Conservation (phyloP, 1,140 invertebrate genomes). For the Lepidotrigona ventralis region DNA sequence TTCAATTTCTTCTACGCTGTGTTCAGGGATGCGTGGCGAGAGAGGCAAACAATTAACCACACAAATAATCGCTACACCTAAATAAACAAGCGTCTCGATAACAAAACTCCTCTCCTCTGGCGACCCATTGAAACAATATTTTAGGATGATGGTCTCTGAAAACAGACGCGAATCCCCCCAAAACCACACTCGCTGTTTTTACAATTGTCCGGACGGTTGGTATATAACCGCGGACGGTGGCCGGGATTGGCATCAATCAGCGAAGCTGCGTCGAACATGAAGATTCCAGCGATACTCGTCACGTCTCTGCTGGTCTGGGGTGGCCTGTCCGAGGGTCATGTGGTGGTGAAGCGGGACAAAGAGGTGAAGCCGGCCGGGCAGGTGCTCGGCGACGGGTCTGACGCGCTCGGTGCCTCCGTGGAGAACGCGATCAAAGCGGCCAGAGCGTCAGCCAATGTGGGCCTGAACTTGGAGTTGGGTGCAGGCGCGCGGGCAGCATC, state of each 20-base stretch:
- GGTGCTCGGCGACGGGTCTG: background rate
- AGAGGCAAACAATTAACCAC: background rate
- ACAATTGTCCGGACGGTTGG: slow-evolving; percentile 15
- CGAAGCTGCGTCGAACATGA: slow-evolving; percentile 51
- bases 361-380: background rate
- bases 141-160: background rate
- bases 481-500: background rate
- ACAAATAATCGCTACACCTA: slow-evolving; percentile 1
- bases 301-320: slow-evolving; percentile 38
- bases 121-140: slow-evolving; percentile 29
- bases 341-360: background rate
- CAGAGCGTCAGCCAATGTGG: background rate
- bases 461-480: background rate
- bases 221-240: slow-evolving; percentile 27
- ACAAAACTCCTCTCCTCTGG: too few relatives aligned
- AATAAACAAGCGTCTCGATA: background rate
- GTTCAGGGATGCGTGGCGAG: background rate
- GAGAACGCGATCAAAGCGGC: background rate
- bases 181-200: slow-evolving; percentile 17
- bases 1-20: background rate
- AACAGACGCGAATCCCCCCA: background rate
- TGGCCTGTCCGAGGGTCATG: slow-evolving; percentile 25
- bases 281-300: slow-evolving; percentile 28
- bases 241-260: slow-evolving; percentile 29
- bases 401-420: background rate